Percentiles rank a stretch among this genome's conserved stretches.
These are phyloP conservation scores for Galbula dea DNA, from an alignment of 2,113 vertebrate species.

Conservation along the genomic window DNA sequence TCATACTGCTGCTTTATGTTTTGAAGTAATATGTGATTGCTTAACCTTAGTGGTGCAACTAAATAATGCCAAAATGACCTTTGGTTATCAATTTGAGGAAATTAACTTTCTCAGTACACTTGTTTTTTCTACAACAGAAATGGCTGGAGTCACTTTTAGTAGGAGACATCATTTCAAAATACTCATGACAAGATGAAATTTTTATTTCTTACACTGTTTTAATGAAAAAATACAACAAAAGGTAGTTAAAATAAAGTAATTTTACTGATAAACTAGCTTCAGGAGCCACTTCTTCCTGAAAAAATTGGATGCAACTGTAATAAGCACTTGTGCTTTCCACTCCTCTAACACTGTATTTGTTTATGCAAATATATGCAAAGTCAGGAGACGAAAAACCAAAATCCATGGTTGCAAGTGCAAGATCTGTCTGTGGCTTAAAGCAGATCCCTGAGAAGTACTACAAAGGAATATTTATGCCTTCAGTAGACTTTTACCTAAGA, in stretches of 20 bases:
- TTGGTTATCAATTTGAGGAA: background rate
- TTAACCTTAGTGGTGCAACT: background rate
- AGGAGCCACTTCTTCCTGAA: background rate
- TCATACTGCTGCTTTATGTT: background rate
- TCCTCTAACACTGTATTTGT: background rate
- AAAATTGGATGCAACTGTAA: background rate
- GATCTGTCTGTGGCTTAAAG: background rate
- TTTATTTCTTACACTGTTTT: background rate
- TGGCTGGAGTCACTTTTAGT: background rate
- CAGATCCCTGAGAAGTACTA: background rate
- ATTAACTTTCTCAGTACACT: background rate
- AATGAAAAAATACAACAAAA: background rate
- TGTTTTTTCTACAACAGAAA: background rate
- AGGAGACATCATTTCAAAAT: background rate
- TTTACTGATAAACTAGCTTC: background rate
- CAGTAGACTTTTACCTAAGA: background rate
- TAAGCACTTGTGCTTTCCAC: background rate
- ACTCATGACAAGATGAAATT: rapidly evolving
- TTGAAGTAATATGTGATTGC: background rate
- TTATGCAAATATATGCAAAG: background rate
- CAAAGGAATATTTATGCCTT: background rate
- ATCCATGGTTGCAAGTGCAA: background rate
- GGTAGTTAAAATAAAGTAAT: background rate
- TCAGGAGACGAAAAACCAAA: background rate
- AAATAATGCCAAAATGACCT: background rate